These are phyloP conservation scores for Spea multiplicata DNA, from an alignment of 2,113 vertebrate genomes.

Conservation along the genomic window DNA sequence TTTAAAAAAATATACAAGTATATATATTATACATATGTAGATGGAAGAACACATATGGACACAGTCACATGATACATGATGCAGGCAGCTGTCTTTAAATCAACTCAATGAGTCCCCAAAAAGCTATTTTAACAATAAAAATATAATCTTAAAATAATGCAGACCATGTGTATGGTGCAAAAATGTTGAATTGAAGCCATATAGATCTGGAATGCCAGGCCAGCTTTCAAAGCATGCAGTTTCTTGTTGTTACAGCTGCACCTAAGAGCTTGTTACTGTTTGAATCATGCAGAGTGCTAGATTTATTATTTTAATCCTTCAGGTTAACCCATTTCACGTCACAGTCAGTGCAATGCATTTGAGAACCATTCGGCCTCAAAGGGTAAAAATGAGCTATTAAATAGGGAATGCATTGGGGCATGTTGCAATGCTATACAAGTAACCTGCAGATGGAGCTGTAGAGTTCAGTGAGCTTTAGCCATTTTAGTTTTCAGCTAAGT, in stretches of 20 bases:
- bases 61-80: slow-evolving; percentile 24
- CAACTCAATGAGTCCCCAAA: slow-evolving; percentile 47
- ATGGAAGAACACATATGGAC: slow-evolving; percentile 29
- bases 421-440: too few relatives aligned
- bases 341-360: too few relatives aligned
- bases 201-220: slow-evolving; percentile 43
- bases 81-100: slow-evolving; percentile 44
- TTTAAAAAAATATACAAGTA: slow-evolving; percentile 5
- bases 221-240: slow-evolving; percentile 7
- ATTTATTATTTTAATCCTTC: slow-evolving; percentile 3
- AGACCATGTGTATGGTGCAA: slow-evolving; percentile 37
- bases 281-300: slow-evolving; percentile 31
- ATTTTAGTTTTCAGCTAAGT: too few relatives aligned
- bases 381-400: too few relatives aligned
- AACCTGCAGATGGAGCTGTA: too few relatives aligned
- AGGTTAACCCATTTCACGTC: too few relatives aligned
- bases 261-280: slow-evolving; percentile 27
- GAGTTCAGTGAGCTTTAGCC: too few relatives aligned
- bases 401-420: too few relatives aligned
- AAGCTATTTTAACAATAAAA: slow-evolving; percentile 48
- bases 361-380: too few relatives aligned
- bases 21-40: slow-evolving; percentile 11
- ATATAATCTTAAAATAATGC: slow-evolving; percentile 45
- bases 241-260: slow-evolving; percentile 45
- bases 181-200: slow-evolving; percentile 44